A percentile compares a stretch with the other conserved stretches of the same genome.
Evolutionary conservation across 2,113 vertebrate species (phyloP).

Genomic region (Sialia sialis): DNA sequence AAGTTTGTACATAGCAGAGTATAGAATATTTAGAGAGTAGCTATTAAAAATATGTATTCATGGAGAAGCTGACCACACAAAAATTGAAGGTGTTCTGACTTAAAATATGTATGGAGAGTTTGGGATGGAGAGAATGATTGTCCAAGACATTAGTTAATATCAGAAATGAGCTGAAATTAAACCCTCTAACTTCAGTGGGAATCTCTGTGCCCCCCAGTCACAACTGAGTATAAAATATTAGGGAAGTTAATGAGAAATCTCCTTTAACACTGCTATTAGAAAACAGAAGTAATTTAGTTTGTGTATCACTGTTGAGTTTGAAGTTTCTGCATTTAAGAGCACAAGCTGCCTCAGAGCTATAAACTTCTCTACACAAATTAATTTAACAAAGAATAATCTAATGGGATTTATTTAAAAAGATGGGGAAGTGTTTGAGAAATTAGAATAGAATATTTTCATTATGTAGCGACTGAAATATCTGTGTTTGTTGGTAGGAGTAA

Average conservation of each 20-base stretch:
- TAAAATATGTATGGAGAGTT: not conserved
- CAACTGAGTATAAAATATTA: not conserved
- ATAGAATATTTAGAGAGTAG: not conserved
- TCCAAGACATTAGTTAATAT: not conserved
- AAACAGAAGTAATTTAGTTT: not conserved
- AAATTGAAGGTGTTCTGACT: not conserved
- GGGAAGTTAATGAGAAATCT: not conserved
- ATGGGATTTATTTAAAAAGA: not conserved
- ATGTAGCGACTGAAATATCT: not conserved
- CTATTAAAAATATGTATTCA: not conserved
- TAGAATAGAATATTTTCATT: not conserved
- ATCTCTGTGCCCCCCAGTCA: not conserved
- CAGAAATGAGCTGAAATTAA: not conserved
- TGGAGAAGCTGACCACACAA: not conserved
- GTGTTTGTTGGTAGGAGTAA: not conserved
- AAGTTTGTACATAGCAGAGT: not conserved
- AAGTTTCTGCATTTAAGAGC: not conserved
- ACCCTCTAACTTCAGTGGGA: not conserved
- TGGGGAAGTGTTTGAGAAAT: not conserved
- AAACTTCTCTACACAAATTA: not conserved
- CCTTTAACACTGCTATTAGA: not conserved
- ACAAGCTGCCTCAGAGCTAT: not conserved
- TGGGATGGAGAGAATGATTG: not conserved
- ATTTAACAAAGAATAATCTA: not conserved
- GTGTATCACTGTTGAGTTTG: not conserved